These are phyloP conservation scores for Cheilosia pagana DNA, from an alignment of 2,888 invertebrate species.

Conservation along the genomic window DNA sequence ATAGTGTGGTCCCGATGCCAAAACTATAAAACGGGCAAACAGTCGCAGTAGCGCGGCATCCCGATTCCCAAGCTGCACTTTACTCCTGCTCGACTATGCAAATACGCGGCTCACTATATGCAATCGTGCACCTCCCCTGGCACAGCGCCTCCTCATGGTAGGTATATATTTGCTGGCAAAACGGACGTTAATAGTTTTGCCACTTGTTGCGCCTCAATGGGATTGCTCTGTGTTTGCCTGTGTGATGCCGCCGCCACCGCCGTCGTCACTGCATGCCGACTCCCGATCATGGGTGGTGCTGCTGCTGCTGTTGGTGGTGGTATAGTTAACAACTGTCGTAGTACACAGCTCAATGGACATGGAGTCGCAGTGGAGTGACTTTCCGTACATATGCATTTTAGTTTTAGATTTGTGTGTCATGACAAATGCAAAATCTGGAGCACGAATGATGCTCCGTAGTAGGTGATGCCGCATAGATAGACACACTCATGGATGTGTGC, in stretches of 20 bases:
- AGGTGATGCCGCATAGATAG: neutral
- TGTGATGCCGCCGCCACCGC: constrained; percentile 59
- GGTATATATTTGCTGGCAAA: constrained; percentile 73
- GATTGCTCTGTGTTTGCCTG: constrained; percentile 77
- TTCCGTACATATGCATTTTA: constrained; percentile 2
- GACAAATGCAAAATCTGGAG: constrained; percentile 67
- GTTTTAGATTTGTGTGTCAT: constrained; percentile 63
- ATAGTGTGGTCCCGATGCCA: constrained; percentile 45
- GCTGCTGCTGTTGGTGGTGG: too few species aligned
- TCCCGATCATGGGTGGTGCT: constrained; percentile 53
- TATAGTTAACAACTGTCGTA: constrained; percentile 35
- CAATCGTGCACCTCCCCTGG: constrained; percentile 36
- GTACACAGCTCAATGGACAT: constrained; percentile 56
- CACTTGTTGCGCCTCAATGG: constrained; percentile 74
- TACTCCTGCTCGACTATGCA: constrained; percentile 54
- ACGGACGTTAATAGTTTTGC: constrained; percentile 79
- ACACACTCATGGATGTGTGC: neutral
- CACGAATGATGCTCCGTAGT: constrained; percentile 33
- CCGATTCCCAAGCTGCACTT: constrained; percentile 52
- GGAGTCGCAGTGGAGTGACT: constrained; percentile 35
- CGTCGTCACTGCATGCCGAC: constrained; percentile 55
- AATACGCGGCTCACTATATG: constrained; percentile 40
- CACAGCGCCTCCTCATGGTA: constrained; percentile 21
- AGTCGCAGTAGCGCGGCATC: constrained; percentile 60
- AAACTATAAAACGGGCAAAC: constrained; percentile 63